phyloP scores from a whole-genome alignment of 2,888 invertebrate species.

The Hoplodrina blanda region DNA sequence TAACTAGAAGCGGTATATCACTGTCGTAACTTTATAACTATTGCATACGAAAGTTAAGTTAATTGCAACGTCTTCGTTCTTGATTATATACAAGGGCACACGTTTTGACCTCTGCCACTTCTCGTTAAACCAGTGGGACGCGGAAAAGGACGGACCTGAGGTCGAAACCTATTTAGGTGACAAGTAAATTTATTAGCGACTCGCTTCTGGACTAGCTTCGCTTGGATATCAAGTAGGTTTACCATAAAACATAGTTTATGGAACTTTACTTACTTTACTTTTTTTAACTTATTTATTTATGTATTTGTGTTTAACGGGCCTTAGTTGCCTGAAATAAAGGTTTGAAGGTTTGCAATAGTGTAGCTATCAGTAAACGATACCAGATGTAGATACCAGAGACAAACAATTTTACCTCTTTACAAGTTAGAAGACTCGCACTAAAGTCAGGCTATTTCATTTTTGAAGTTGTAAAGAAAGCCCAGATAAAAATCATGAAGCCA shows the following conservation, averaged over 20 bases:
- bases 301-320: no score
- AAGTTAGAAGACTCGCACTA: neutral
- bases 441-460: slow-evolving; percentile 21
- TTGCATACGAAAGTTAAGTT: slow-evolving; percentile 46
- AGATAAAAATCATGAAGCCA: slow-evolving; percentile 31
- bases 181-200: slow-evolving; percentile 54
- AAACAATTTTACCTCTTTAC: no score
- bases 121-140: slow-evolving; percentile 58
- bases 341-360: no score
- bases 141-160: slow-evolving; percentile 45
- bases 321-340: no score
- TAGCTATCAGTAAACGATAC: no score
- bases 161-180: slow-evolving; percentile 47
- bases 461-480: neutral
- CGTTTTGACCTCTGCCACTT: slow-evolving; percentile 59
- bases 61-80: slow-evolving; percentile 53
- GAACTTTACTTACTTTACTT: no score
- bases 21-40: slow-evolving; percentile 47
- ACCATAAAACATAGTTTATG: neutral
- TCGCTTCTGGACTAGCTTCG: neutral
- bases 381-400: no score
- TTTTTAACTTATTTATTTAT: no score
- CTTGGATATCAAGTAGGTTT: neutral
- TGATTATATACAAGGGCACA: slow-evolving; percentile 58
- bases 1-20: slow-evolving; percentile 40